Conservation (phyloP, 2,113 vertebrate species). For the Asarcornis scutulata region DNA sequence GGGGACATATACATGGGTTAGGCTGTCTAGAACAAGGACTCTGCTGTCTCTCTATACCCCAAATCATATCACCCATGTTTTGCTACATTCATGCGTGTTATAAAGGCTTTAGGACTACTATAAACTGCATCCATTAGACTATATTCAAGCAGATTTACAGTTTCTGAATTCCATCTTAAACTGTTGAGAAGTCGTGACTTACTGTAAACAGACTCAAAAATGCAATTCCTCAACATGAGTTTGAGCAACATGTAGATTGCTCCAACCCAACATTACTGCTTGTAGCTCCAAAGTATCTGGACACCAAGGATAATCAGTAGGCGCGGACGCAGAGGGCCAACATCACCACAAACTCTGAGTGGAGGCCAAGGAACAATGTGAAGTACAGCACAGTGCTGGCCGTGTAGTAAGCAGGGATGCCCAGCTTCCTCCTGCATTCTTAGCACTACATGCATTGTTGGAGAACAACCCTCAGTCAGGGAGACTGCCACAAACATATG, state of each 20-base stretch:
- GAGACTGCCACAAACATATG: neutral
- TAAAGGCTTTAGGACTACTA: neutral
- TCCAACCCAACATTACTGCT: neutral
- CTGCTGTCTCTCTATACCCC: neutral
- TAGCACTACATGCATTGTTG: neutral
- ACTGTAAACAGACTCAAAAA: neutral
- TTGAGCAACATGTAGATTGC: neutral
- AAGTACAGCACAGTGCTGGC: fast-evolving
- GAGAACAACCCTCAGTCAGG: neutral
- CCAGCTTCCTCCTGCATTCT: neutral
- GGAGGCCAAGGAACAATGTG: neutral
- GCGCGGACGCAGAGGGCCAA: neutral
- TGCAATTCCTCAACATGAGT: neutral
- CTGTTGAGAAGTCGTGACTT: neutral
- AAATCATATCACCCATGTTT: neutral
- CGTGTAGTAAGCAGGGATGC: neutral
- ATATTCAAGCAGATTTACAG: neutral
- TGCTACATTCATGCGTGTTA: neutral
- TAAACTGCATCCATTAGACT: neutral
- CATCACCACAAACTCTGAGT: neutral
- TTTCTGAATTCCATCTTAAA: neutral
- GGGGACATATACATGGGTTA: neutral
- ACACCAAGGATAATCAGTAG: neutral
- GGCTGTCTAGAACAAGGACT: neutral
- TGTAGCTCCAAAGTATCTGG: neutral